Conservation (phyloP, 2,797 vertebrate species). For the Sebastes ruberrimus region DNA sequence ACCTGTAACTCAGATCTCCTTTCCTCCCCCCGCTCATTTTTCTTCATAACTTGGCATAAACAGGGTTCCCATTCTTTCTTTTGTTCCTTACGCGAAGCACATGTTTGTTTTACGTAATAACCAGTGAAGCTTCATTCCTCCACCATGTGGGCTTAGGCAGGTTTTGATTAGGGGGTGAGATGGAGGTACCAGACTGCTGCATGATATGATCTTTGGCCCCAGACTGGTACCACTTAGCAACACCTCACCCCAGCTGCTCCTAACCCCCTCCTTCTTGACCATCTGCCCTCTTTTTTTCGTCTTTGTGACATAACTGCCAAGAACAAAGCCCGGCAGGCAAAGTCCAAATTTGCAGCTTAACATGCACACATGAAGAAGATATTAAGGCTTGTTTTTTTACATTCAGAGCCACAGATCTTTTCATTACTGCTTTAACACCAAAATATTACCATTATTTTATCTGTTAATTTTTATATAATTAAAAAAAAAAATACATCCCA, state of each 20-base stretch:
- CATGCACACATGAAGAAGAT: background rate
- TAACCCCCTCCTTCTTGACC: slow-evolving; percentile 1
- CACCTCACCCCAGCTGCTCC: slow-evolving; percentile 9
- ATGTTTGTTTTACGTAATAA: slow-evolving; percentile 38
- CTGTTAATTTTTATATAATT: background rate
- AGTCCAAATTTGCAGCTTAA: background rate
- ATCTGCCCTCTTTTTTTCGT: slow-evolving; percentile 6
- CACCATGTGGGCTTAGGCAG: slow-evolving; percentile 10
- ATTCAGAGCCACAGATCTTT: background rate
- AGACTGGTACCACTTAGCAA: slow-evolving; percentile 57
- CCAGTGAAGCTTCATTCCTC: slow-evolving; percentile 22
- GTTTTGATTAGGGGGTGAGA: slow-evolving; percentile 46
- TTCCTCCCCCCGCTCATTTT: background rate
- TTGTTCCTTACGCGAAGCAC: slow-evolving; percentile 4
- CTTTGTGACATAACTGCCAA: slow-evolving; percentile 4
- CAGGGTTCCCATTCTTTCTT: slow-evolving; percentile 23
- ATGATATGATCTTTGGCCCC: slow-evolving; percentile 51
- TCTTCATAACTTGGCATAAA: slow-evolving; percentile 31
- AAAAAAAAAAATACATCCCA: background rate
- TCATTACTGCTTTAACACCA: background rate
- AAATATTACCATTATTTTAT: background rate
- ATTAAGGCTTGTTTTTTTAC: background rate
- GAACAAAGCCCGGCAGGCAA: slow-evolving; percentile 17
- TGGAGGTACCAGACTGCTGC: slow-evolving; percentile 31
- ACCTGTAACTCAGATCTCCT: background rate